Conservation (phyloP, 2,888 invertebrate genomes). For the Osmoderma eremita region DNA sequence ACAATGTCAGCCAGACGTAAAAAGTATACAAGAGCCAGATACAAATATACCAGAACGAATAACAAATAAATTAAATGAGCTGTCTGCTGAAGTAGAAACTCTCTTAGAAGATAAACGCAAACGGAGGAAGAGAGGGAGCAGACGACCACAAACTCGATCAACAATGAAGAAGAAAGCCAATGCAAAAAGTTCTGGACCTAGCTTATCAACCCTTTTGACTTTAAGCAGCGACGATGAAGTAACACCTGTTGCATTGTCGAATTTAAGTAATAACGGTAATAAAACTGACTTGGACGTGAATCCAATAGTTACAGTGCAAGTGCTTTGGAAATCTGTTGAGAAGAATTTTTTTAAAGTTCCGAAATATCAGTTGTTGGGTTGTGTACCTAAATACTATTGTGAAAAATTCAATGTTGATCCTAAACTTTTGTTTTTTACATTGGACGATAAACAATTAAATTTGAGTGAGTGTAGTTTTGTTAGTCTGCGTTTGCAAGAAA, state of each 20-base stretch:
- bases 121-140: neutral
- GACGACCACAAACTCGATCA: neutral
- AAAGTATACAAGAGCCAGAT: neutral
- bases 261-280: neutral
- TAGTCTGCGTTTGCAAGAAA: conserved; percentile 32
- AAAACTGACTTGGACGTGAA: conserved; percentile 31
- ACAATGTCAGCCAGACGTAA: too few relatives aligned
- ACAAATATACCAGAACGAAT: conserved; percentile 9
- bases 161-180: neutral
- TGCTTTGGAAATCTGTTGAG: conserved; percentile 35
- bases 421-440: conserved; percentile 38
- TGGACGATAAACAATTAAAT: conserved; percentile 38
- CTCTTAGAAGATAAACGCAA: conserved; percentile 17
- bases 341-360: conserved; percentile 37
- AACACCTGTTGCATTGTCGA: neutral
- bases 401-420: conserved; percentile 32
- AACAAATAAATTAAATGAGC: conserved; percentile 23
- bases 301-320: conserved; percentile 35
- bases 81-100: conserved; percentile 11
- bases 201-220: neutral
- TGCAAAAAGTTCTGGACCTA: neutral
- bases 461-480: conserved; percentile 34
- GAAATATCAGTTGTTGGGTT: conserved; percentile 37
- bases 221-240: conserved; percentile 33
- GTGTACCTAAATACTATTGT: conserved; percentile 31